phyloP scores from a whole-genome alignment of 2,888 invertebrate species.

The Atrina japonica region DNA sequence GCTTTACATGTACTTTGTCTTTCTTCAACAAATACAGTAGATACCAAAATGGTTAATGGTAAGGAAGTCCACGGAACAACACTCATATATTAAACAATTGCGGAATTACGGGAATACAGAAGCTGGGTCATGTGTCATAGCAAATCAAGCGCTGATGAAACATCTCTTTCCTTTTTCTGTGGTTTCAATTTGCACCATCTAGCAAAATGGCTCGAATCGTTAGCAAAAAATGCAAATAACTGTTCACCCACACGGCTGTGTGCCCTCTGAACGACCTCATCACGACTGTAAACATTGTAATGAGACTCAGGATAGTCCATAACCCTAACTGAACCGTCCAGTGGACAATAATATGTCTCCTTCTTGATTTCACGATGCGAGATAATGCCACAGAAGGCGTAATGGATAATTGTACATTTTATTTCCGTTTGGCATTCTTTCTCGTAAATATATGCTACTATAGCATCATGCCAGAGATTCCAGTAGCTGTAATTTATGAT shows the following conservation, averaged over 20 bases:
- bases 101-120: too few relatives aligned
- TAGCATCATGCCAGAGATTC: slow-evolving; percentile 31
- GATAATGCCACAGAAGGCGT: slow-evolving; percentile 19
- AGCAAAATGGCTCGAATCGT: slow-evolving; percentile 33
- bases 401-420: slow-evolving; percentile 1
- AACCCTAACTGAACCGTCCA: slow-evolving; percentile 6
- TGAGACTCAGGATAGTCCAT: slow-evolving; percentile 1
- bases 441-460: neutral
- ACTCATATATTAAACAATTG: too few relatives aligned
- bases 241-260: slow-evolving; percentile 16
- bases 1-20: too few relatives aligned
- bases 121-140: too few relatives aligned
- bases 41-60: too few relatives aligned
- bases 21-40: too few relatives aligned
- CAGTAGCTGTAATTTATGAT: slow-evolving; percentile 27
- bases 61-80: too few relatives aligned
- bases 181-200: slow-evolving; percentile 34
- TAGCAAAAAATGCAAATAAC: slow-evolving; percentile 30
- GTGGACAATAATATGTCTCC: neutral
- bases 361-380: slow-evolving; percentile 18
- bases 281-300: neutral
- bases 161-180: too few relatives aligned
- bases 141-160: too few relatives aligned
- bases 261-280: slow-evolving; percentile 24
- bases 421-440: neutral